A percentile compares a stretch with the other conserved stretches of the same genome.
Evolutionary conservation across 2,888 invertebrate species (phyloP).

Genomic region (Diaperis boleti): DNA sequence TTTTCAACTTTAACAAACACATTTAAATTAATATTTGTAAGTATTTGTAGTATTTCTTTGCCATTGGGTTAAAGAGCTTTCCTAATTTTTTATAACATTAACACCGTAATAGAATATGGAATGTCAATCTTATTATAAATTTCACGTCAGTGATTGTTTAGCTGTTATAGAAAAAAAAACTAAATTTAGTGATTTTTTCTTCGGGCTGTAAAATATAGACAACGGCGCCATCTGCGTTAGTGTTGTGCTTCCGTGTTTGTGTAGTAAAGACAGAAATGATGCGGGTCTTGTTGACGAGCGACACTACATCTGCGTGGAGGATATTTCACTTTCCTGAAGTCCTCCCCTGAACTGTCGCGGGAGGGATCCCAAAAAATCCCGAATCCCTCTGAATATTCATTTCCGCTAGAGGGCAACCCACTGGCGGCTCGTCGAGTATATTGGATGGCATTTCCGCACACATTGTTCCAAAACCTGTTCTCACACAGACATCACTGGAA

Average conservation of each 20-base stretch:
- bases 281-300: constrained; percentile 32
- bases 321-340: constrained; percentile 23
- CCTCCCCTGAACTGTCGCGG: constrained; percentile 3
- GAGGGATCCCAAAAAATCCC: constrained; percentile 1
- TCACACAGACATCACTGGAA: too few species aligned
- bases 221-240: constrained; percentile 26
- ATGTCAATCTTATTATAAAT: too few species aligned
- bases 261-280: constrained; percentile 37
- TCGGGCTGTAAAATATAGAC: constrained; percentile 14
- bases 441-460: too few species aligned
- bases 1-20: too few species aligned
- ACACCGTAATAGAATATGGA: too few species aligned
- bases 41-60: too few species aligned
- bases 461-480: too few species aligned
- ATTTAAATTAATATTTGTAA: too few species aligned
- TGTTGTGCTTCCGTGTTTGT: constrained; percentile 36
- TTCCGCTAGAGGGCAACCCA: not conserved
- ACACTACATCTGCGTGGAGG: constrained; percentile 24
- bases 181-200: not conserved
- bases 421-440: too few species aligned
- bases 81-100: too few species aligned
- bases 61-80: too few species aligned
- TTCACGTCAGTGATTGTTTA: too few species aligned
- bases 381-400: constrained; percentile 19
- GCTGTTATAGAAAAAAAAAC: not conserved